Conservation (phyloP, 2,888 invertebrate genomes). For the Hartigia nigra region DNA sequence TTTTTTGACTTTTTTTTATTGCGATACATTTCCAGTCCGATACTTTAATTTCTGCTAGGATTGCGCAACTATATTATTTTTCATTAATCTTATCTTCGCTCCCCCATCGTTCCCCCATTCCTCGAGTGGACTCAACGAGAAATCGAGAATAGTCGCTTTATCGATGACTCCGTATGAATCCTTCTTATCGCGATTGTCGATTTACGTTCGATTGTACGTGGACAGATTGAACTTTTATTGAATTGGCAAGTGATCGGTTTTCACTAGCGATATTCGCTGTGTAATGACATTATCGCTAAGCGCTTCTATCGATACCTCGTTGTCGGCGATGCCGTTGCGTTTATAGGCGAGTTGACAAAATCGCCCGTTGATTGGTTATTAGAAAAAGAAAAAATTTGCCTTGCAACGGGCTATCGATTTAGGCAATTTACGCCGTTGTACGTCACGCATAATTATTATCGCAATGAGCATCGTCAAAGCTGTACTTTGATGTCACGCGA, state of each 20-base stretch:
- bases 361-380: not conserved
- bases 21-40: not conserved
- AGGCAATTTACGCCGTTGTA: not conserved
- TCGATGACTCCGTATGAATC: not conserved
- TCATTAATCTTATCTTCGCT: not conserved
- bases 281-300: not conserved
- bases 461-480: not conserved
- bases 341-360: not conserved
- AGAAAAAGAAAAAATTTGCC: not conserved
- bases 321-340: not conserved
- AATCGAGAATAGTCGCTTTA: not conserved
- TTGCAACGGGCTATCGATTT: not conserved
- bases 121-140: not conserved
- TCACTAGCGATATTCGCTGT: not conserved
- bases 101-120: no score
- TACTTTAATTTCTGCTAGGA: not conserved
- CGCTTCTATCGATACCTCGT: not conserved
- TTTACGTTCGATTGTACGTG: slow-evolving; percentile 39
- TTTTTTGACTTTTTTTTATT: not conserved
- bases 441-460: not conserved
- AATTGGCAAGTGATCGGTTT: not conserved
- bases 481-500: not conserved
- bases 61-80: not conserved
- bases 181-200: not conserved
- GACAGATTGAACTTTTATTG: slow-evolving; percentile 29